These are phyloP conservation scores for Colletes gigas DNA, from an alignment of 1,140 invertebrate genomes.

Conservation along the genomic window DNA sequence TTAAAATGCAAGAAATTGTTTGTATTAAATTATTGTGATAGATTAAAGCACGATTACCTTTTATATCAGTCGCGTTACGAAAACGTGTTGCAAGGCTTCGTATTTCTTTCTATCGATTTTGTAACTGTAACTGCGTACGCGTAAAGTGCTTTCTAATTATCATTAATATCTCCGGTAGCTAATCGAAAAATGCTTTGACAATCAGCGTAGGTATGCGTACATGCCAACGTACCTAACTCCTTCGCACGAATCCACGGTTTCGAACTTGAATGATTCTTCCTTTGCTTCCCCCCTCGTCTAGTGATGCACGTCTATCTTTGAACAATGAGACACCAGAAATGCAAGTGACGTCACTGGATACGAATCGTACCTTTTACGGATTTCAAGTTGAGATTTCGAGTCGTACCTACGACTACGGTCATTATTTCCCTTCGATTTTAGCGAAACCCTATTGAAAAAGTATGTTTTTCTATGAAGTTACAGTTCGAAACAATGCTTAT, in stretches of 20 bases:
- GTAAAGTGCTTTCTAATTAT: constrained; percentile 5
- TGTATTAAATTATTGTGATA: neutral
- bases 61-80: too few relatives aligned
- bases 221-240: constrained; percentile 66
- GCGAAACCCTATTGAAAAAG: too few relatives aligned
- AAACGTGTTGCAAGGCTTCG: neutral
- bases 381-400: constrained; percentile 51
- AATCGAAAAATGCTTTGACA: constrained; percentile 40
- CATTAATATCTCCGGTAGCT: constrained; percentile 29
- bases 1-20: too few relatives aligned
- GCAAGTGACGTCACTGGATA: constrained; percentile 68
- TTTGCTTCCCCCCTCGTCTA: constrained; percentile 55
- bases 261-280: constrained; percentile 58
- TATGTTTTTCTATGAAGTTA: too few relatives aligned
- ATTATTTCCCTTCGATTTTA: too few relatives aligned
- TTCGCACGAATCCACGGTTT: constrained; percentile 64
- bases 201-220: constrained; percentile 57
- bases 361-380: constrained; percentile 67
- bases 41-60: too few relatives aligned
- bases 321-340: constrained; percentile 68
- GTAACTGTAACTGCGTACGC: neutral
- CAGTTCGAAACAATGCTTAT: too few relatives aligned
- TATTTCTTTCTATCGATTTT: constrained; percentile 11
- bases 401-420: constrained; percentile 48
- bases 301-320: constrained; percentile 52